These are phyloP conservation scores for Lepidothrix coronata DNA, from an alignment of 2,113 vertebrate species.

Conservation along the genomic window DNA sequence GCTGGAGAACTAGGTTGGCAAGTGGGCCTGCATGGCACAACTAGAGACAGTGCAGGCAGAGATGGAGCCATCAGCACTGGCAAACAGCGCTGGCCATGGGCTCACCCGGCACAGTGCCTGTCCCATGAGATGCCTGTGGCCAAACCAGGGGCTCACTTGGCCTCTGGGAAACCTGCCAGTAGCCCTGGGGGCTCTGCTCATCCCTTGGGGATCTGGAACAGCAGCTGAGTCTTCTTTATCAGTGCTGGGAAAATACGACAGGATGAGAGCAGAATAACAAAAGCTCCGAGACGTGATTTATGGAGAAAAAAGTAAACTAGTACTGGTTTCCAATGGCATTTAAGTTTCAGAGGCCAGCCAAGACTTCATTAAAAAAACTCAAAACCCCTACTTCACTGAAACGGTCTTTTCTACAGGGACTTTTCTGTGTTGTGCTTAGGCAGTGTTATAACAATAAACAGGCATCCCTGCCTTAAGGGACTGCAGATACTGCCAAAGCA, in stretches of 20 bases:
- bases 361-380: neutral
- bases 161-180: neutral
- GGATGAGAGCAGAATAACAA: slow-evolving; percentile 15
- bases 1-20: neutral
- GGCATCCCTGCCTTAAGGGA: slow-evolving; percentile 32
- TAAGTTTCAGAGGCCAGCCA: slow-evolving; percentile 27
- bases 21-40: neutral
- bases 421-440: neutral
- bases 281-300: neutral
- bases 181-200: neutral
- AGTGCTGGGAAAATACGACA: neutral
- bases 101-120: rapidly evolving
- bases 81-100: rapidly evolving
- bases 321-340: slow-evolving; percentile 16
- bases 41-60: rapidly evolving
- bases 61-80: neutral
- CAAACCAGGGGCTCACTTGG: rapidly evolving
- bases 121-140: rapidly evolving
- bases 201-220: neutral
- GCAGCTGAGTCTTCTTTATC: neutral
- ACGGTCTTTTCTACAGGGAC: slow-evolving; percentile 9
- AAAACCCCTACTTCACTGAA: neutral
- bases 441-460: slow-evolving; percentile 45
- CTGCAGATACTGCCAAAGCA: slow-evolving; percentile 45
- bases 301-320: neutral